A percentile compares a stretch with the other conserved stretches of the same genome.
Conservation (phyloP, 2,888 invertebrate genomes). For the Dicyrtoma fusca region DNA sequence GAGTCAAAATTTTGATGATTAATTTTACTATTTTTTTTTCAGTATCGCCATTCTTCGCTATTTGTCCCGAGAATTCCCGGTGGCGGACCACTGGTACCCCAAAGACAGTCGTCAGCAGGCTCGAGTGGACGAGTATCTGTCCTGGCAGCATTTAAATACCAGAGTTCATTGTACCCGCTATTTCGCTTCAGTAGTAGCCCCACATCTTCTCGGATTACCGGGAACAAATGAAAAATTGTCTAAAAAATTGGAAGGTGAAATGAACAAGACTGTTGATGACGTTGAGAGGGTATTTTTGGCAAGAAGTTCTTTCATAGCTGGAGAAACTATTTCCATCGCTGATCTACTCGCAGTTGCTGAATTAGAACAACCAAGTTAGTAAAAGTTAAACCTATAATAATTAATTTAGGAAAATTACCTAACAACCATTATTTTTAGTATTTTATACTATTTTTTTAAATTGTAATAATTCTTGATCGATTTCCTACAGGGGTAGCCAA, state of each 20-base stretch:
- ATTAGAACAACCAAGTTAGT: slow-evolving; percentile 26
- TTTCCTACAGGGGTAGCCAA: slow-evolving; percentile 24
- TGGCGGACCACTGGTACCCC: slow-evolving; percentile 69
- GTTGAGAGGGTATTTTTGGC: slow-evolving; percentile 11
- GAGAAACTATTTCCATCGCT: slow-evolving; percentile 23
- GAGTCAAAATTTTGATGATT: not conserved
- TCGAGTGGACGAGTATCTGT: slow-evolving; percentile 72
- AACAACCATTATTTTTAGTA: not conserved
- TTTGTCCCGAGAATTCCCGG: slow-evolving; percentile 65
- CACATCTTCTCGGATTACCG: slow-evolving; percentile 61
- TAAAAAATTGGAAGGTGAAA: not conserved
- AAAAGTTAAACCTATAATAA: too few relatives aligned
- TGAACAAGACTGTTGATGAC: slow-evolving; percentile 9
- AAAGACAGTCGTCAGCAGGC: slow-evolving; percentile 66
- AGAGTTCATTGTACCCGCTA: slow-evolving; percentile 16
- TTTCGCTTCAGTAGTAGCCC: slow-evolving; percentile 61
- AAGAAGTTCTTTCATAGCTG: slow-evolving; percentile 14
- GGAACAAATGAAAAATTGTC: not conserved
- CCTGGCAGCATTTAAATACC: slow-evolving; percentile 76
- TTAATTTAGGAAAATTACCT: not conserved
- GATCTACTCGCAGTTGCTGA: slow-evolving; percentile 25
- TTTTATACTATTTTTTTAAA: not conserved
- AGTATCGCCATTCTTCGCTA: slow-evolving; percentile 76
- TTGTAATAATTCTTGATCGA: not conserved
- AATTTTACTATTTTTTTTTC: slow-evolving; percentile 51